Evolutionary conservation across 1,140 invertebrate genomes (phyloP), one percentile per base, ranked within the genome.

Genomic region (Sitobion miscanthi): DNA sequence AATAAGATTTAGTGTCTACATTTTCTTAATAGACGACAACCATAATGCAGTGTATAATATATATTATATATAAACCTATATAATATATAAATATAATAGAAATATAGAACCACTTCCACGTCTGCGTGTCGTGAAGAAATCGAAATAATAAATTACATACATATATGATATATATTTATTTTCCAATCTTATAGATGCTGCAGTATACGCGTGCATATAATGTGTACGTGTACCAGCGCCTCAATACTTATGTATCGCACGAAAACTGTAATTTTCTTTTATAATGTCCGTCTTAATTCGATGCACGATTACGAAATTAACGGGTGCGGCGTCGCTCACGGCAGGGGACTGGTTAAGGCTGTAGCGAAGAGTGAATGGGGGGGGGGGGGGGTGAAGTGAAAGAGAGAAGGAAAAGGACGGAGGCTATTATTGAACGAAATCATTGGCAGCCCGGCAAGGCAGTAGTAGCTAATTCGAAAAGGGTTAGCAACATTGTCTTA

Each of bases 291-390:
- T 82, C 90, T 77, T 83, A 77, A 91, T 91, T 52, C 90, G 90
- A 82, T n/a, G 77, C 90, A 83, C 77, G 91, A 93, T 93, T 93
- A 93, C 91, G 82, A 93, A 93, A 93, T 93, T 93, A 93, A 93
- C 91, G 91, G 91, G 91, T 93, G 91, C 49, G 91, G 82, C 49
- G 91, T 54, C 17, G 82, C 91, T 86, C 82, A 54, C 47, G 91
- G 91, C 69, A 20, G 90, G 38, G 69, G 82, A 85, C 91, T 90
- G 52, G 90, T 77, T 91, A 35, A 77, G 14, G 45, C 14, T 30
- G 57, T 47, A 2, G 88, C 17, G 14, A 89, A 57, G 52, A 57
- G 9, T 6, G 87, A 23, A 89, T 49, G 47, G 45, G n/a, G 86
- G 86, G 42, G 6, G 3, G 45, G 49, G 23, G 7, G 5, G 45